These are phyloP conservation scores for Dromas ardeola DNA, from an alignment of 2,113 vertebrate genomes.

Conservation along the genomic window DNA sequence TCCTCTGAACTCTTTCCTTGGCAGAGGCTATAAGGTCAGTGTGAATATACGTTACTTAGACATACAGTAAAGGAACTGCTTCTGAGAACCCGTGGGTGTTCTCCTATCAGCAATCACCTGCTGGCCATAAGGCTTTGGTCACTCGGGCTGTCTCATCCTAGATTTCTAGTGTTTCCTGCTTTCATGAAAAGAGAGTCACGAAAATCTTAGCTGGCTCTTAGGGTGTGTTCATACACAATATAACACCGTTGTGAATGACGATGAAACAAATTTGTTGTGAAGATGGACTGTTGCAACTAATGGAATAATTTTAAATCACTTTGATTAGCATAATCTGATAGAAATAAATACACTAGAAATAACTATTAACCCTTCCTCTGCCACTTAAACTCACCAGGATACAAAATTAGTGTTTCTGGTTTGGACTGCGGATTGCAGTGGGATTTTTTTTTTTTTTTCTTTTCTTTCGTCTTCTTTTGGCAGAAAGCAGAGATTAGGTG, in stretches of 20 bases:
- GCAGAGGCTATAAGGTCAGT: neutral
- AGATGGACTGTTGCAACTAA: neutral
- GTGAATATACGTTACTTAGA: neutral
- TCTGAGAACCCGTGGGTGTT: neutral
- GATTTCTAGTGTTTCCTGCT: neutral
- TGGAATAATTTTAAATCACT: neutral
- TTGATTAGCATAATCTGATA: neutral
- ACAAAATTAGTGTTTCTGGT: neutral
- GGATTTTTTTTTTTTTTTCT: neutral
- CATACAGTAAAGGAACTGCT: neutral
- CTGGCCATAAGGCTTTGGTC: neutral
- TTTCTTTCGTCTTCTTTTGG: neutral
- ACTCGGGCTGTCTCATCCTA: neutral
- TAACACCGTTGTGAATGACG: neutral
- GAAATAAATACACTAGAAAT: neutral
- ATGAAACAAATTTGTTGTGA: neutral
- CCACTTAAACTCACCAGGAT: neutral
- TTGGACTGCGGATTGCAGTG: neutral
- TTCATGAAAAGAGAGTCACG: neutral
- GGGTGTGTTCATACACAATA: neutral
- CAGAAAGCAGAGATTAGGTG: neutral
- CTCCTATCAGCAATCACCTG: fast-evolving
- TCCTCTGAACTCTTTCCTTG: neutral
- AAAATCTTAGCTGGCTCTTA: neutral
- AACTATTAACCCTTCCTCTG: neutral